Percentiles rank a stretch among this genome's conserved stretches.
phyloP scores from a whole-genome alignment of 2,888 invertebrate species.

The Cybosia mesomella region DNA sequence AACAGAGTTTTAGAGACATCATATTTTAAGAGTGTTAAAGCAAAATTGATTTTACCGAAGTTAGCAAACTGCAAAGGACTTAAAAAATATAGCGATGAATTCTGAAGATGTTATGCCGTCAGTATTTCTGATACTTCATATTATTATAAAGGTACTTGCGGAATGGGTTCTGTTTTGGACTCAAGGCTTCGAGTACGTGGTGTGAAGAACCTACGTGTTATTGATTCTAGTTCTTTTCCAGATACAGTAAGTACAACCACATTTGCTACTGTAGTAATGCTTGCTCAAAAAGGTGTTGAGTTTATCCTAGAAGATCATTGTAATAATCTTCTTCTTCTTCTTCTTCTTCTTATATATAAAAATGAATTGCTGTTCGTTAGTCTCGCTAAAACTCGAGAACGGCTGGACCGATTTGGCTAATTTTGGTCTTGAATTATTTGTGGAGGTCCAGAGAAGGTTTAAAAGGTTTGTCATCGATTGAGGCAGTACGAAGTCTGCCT shows the following conservation, averaged over 20 bases:
- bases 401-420: no score
- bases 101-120: slow-evolving; percentile 8
- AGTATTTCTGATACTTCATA: not conserved
- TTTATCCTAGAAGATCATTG: slow-evolving; percentile 20
- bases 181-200: slow-evolving; percentile 5
- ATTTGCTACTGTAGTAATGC: slow-evolving; percentile 6
- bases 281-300: slow-evolving; percentile 16
- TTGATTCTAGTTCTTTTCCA: slow-evolving; percentile 16
- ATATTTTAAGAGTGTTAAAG: not conserved
- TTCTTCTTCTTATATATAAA: no score
- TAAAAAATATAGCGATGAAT: not conserved
- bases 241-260: slow-evolving; percentile 4
- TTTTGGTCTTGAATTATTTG: no score
- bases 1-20: slow-evolving; percentile 2
- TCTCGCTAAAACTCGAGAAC: no score
- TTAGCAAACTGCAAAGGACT: not conserved
- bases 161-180: slow-evolving; percentile 3
- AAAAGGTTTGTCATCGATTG: no score
- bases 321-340: no score
- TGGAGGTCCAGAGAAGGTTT: no score
- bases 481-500: no score
- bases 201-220: slow-evolving; percentile 4
- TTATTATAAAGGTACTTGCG: slow-evolving; percentile 10
- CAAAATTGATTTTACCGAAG: not conserved
- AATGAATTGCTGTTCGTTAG: no score